Base-by-base conservation (phyloP, 1,140 invertebrate species). In the Muscidifurax raptorellus region DNA sequence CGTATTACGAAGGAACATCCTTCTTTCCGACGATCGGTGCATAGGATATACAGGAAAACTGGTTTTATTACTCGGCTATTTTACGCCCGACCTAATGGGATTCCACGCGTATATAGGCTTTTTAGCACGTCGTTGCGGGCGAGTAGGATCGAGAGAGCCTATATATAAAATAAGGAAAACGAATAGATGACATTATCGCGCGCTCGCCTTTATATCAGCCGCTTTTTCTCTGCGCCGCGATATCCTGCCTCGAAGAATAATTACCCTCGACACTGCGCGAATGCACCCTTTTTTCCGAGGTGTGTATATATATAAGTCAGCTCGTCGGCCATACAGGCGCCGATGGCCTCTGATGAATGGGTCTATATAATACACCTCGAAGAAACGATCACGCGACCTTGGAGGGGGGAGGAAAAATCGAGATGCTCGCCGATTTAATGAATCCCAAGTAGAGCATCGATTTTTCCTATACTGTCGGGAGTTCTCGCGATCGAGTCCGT, bases 11-110 rank as follows among this genome's bases (percentile, higher is more conserved):
- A 78, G 9, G 22, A 6, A 59, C 15, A 22, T 52, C 47, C 18
- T 18, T 52, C 13, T 52, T 52, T 52, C 18, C 40, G 4, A 6
- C 4, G 10, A 40, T 52, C 18, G 3, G 9, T 52, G 47, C 18
- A 3, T 5, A 18, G 47, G 28, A 28, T 59, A 9, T 27, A n/a
- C 4, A 28, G 36, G 32, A 40, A 67, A 67, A 79, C 77, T 66
- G 76, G 47, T 78, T 59, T 22, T 18, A 30, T 59, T 59, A 59
- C 52, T 59, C 52, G 52, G 52, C 52, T 59, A 59, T 59, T 59
- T 59, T 59, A 59, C 52, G 18, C 18, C 18, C 5, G 18, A n/a
- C 52, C 18, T 59, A n/a, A 22, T 59, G 15, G 6, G 52, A n/a
- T n/a, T 59, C 52, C 52, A 22, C n/a, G n/a, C n/a, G n/a, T 22